Percentiles rank a stretch among this genome's conserved stretches.
Conservation (phyloP, 1,140 invertebrate genomes). For the Neodiprion fabricii region DNA sequence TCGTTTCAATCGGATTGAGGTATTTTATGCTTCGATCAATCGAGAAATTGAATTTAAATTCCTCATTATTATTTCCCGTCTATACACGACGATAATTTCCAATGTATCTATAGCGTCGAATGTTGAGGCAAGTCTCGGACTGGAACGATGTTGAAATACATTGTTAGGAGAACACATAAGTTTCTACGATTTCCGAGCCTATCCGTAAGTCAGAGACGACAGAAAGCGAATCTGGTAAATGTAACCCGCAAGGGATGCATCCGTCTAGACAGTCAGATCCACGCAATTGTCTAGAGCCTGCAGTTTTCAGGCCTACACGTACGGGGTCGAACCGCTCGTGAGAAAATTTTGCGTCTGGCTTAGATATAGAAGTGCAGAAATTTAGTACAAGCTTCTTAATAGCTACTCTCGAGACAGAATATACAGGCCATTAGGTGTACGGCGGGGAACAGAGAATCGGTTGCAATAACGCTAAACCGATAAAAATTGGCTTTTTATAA, state of each 20-base stretch:
- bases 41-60: too few relatives aligned
- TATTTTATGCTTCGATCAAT: too few relatives aligned
- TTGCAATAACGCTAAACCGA: too few relatives aligned
- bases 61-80: too few relatives aligned
- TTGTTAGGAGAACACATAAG: background rate
- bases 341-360: constrained; percentile 33
- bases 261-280: constrained; percentile 55
- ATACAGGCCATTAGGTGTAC: background rate
- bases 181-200: background rate
- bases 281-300: constrained; percentile 46
- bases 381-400: background rate
- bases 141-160: too few relatives aligned
- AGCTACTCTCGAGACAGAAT: background rate
- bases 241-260: constrained; percentile 33
- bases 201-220: background rate
- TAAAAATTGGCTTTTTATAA: too few relatives aligned
- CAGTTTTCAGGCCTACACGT: background rate
- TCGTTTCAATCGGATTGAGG: too few relatives aligned
- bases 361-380: constrained; percentile 34
- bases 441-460: too few relatives aligned
- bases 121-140: too few relatives aligned
- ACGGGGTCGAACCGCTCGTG: constrained; percentile 29
- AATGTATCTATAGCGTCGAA: too few relatives aligned
- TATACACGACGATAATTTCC: too few relatives aligned
- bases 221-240: constrained; percentile 41